Evolutionary conservation across 2,888 invertebrate genomes (phyloP).

Genomic region (Drymonia ruficornis): DNA sequence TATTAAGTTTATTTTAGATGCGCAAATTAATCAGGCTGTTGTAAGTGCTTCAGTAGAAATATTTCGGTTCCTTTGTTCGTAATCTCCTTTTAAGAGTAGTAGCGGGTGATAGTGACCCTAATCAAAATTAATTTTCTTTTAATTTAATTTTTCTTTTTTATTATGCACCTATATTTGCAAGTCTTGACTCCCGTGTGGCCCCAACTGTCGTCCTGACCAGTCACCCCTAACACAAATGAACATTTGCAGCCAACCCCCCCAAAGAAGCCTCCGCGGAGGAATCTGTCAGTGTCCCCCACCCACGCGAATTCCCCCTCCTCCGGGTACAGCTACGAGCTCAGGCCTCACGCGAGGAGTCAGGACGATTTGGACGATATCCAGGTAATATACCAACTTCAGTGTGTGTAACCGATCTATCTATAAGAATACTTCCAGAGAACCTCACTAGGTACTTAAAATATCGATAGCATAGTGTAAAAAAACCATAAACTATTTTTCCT

Average conservation of each 20-base stretch:
- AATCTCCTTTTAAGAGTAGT: background rate
- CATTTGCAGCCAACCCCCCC: constrained; percentile 91
- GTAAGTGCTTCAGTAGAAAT: too few species aligned
- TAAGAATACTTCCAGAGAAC: too few species aligned
- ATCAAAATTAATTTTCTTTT: background rate
- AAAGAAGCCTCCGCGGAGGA: constrained; percentile 94
- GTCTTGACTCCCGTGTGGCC: constrained; percentile 8
- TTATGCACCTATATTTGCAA: background rate
- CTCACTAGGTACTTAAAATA: too few species aligned
- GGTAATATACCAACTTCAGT: constrained; percentile 54
- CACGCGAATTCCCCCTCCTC: constrained; percentile 86
- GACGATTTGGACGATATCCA: constrained; percentile 88
- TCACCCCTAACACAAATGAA: constrained; percentile 29
- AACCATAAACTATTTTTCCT: constrained; percentile 12
- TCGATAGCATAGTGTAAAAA: constrained; percentile 5
- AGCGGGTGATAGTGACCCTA: background rate
- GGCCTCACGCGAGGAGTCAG: constrained; percentile 88
- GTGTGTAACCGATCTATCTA: too few species aligned
- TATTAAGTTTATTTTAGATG: background rate
- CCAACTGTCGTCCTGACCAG: constrained; percentile 1
- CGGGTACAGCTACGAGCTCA: constrained; percentile 85
- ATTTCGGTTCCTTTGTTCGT: background rate
- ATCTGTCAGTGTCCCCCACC: constrained; percentile 94
- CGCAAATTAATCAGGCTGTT: too few species aligned
- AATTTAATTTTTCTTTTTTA: background rate